These are phyloP conservation scores for Bombus vancouverensis DNA, from an alignment of 1,140 invertebrate species.

Conservation along the genomic window DNA sequence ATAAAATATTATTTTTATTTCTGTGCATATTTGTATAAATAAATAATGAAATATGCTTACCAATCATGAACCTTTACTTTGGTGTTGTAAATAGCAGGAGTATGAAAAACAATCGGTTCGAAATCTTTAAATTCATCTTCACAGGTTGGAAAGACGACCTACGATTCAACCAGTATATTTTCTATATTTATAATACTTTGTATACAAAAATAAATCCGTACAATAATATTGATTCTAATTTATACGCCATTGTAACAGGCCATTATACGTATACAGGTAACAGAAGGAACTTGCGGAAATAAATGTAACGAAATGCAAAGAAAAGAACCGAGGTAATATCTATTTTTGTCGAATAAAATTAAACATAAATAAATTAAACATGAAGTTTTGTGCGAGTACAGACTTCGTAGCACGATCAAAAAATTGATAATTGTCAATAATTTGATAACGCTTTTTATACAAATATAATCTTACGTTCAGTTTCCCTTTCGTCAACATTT, in stretches of 20 bases:
- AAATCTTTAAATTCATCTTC: conserved; percentile 41
- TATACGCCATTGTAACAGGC: no score
- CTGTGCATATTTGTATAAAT: background rate
- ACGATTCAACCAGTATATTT: conserved; percentile 7
- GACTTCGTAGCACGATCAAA: background rate
- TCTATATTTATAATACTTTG: background rate
- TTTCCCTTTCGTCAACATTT: conserved; percentile 32
- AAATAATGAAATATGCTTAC: conserved; percentile 38
- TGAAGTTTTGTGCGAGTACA: no score
- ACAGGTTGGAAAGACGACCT: conserved; percentile 53
- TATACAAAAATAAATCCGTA: background rate
- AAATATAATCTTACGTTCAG: conserved; percentile 37
- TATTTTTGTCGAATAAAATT: no score
- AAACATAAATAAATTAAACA: no score
- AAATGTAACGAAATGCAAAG: no score
- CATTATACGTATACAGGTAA: no score
- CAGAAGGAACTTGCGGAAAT: no score
- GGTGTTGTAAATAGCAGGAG: conserved; percentile 51
- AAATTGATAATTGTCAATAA: background rate
- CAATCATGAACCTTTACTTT: conserved; percentile 72
- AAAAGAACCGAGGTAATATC: no score
- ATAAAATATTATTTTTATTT: background rate
- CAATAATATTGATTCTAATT: background rate
- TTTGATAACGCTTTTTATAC: background rate
- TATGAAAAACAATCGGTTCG: conserved; percentile 43